These are phyloP conservation scores for Hoplostethus atlanticus DNA, from an alignment of 2,797 vertebrate genomes.

Conservation along the genomic window DNA sequence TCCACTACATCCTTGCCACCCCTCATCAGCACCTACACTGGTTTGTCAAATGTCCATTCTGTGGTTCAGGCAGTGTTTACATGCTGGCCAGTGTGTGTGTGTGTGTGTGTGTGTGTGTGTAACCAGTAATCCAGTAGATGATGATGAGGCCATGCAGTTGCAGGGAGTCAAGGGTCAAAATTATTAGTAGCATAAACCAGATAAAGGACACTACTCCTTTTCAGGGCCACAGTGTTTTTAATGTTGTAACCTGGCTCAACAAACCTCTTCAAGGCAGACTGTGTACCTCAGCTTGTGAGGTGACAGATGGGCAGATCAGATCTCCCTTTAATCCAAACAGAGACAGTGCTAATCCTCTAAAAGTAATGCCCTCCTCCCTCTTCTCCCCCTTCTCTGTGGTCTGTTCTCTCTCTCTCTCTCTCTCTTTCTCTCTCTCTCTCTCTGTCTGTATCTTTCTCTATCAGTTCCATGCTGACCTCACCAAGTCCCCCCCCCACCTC, in stretches of 20 bases:
- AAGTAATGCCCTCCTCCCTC: slow-evolving; percentile 54
- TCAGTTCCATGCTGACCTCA: slow-evolving; percentile 20
- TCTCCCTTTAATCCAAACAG: slow-evolving; percentile 66
- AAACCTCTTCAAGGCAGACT: slow-evolving; percentile 21
- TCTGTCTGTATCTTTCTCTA: slow-evolving; percentile 1
- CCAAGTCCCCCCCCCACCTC: background rate
- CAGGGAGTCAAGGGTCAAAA: no score
- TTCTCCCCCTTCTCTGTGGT: no score
- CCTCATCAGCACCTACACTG: background rate
- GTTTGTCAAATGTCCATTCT: background rate
- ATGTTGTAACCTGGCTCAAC: slow-evolving; percentile 9
- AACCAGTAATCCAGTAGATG: no score
- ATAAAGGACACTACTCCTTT: no score
- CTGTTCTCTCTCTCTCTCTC: no score
- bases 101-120: background rate
- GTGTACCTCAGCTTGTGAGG: slow-evolving; percentile 9
- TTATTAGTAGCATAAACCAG: no score
- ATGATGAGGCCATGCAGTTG: no score
- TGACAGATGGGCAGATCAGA: slow-evolving; percentile 73
- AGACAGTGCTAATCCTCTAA: slow-evolving; percentile 70
- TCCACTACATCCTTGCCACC: background rate
- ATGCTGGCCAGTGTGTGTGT: background rate
- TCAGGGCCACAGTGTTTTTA: background rate
- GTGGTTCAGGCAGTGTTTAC: background rate
- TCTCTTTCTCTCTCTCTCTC: no score